Evolutionary conservation across 2,113 vertebrate genomes (phyloP).

Genomic region (Pardalotus punctatus): DNA sequence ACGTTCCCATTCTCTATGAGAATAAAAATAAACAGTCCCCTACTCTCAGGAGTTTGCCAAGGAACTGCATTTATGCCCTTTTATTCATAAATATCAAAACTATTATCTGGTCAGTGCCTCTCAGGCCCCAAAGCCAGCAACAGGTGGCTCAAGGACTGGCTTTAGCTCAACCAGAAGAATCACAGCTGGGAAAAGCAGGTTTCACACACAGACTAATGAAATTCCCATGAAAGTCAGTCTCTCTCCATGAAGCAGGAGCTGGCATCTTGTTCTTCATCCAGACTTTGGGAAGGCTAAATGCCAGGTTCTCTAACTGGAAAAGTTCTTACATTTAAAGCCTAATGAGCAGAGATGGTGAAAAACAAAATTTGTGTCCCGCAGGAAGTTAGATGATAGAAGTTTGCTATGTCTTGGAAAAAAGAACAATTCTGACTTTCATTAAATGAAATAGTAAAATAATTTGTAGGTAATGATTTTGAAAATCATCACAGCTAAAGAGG

Average conservation of each 20-base stretch:
- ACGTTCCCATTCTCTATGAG: neutral
- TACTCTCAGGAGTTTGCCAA: neutral
- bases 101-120: neutral
- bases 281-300: neutral
- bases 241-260: neutral
- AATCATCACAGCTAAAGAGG: neutral
- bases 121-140: fast-evolving
- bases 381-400: neutral
- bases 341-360: neutral
- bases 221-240: neutral
- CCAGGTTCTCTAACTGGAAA: neutral
- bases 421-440: neutral
- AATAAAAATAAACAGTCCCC: neutral
- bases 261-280: neutral
- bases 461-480: neutral
- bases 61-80: fast-evolving
- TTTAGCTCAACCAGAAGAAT: neutral
- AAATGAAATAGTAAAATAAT: neutral
- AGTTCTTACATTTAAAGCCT: neutral
- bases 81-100: neutral
- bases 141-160: neutral
- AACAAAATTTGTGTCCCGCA: neutral
- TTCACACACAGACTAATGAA: neutral
- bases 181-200: neutral
- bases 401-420: neutral